These are phyloP conservation scores for Oryzaephilus surinamensis DNA, from an alignment of 1,140 invertebrate species.

Conservation along the genomic window DNA sequence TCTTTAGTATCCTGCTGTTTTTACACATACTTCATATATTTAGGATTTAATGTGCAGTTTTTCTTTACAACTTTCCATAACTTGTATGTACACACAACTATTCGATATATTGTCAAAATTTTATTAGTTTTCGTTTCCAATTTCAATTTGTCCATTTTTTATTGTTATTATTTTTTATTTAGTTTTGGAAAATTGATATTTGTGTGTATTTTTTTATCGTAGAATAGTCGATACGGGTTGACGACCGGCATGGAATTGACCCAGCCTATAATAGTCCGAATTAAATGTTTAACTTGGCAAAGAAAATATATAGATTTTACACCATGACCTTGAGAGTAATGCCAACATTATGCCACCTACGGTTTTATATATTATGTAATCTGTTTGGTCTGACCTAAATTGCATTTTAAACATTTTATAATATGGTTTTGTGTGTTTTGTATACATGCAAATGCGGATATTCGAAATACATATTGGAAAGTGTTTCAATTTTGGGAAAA, in stretches of 20 bases:
- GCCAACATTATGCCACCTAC: conserved; percentile 15
- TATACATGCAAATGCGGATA: too few relatives aligned
- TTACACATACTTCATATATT: too few relatives aligned
- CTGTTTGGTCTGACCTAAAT: conserved; percentile 12
- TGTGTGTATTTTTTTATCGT: conserved; percentile 1
- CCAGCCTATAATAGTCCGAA: too few relatives aligned
- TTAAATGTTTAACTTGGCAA: too few relatives aligned
- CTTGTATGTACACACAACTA: too few relatives aligned
- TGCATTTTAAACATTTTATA: not conserved
- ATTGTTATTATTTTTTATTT: not conserved
- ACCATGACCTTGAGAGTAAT: conserved; percentile 13
- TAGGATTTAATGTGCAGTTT: too few relatives aligned
- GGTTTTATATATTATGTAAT: conserved; percentile 13
- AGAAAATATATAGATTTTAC: conserved; percentile 13
- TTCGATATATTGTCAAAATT: too few relatives aligned
- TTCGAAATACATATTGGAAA: too few relatives aligned
- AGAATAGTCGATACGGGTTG: conserved; percentile 6
- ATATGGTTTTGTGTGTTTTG: not conserved
- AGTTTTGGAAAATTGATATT: conserved; percentile 1
- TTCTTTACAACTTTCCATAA: too few relatives aligned
- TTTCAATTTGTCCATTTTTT: not conserved
- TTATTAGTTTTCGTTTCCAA: conserved; percentile 1
- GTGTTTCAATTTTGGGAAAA: too few relatives aligned
- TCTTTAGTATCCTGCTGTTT: conserved; percentile 13
- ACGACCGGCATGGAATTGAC: conserved; percentile 11